phyloP scores from a whole-genome alignment of 2,888 invertebrate genomes.

The Caenorhabditis uteleia region DNA sequence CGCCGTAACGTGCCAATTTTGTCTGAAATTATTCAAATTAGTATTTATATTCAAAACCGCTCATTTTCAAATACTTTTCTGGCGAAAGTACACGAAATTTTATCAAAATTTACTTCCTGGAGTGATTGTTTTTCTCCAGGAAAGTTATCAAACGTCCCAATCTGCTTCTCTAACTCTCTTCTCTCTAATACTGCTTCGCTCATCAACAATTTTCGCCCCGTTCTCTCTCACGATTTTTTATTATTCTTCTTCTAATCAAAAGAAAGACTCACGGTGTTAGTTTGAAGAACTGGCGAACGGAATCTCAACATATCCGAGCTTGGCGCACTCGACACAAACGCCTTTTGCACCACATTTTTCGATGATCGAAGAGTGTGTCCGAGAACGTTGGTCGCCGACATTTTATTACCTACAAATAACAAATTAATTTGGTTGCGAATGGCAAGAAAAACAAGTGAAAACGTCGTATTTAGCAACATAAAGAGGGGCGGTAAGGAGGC shows the following conservation, averaged over 20 bases:
- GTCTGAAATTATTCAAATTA: conserved; percentile 21
- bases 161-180: no score
- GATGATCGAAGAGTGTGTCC: conserved; percentile 27
- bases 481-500: conserved; percentile 26
- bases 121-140: no score
- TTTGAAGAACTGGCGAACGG: conserved; percentile 49
- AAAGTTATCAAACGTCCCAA: no score
- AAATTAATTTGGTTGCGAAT: neutral
- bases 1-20: conserved; percentile 81
- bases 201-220: no score
- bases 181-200: no score
- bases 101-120: no score
- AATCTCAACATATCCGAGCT: conserved; percentile 51
- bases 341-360: conserved; percentile 31
- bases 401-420: conserved; percentile 16
- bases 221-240: no score
- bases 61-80: no score
- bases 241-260: no score
- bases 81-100: no score
- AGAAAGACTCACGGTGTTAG: conserved; percentile 26
- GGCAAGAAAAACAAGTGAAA: neutral
- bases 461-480: neutral
- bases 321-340: conserved; percentile 33
- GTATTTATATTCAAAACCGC: neutral
- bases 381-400: conserved; percentile 36